phyloP scores from a whole-genome alignment of 2,113 vertebrate genomes.

The Pavo muticus region DNA sequence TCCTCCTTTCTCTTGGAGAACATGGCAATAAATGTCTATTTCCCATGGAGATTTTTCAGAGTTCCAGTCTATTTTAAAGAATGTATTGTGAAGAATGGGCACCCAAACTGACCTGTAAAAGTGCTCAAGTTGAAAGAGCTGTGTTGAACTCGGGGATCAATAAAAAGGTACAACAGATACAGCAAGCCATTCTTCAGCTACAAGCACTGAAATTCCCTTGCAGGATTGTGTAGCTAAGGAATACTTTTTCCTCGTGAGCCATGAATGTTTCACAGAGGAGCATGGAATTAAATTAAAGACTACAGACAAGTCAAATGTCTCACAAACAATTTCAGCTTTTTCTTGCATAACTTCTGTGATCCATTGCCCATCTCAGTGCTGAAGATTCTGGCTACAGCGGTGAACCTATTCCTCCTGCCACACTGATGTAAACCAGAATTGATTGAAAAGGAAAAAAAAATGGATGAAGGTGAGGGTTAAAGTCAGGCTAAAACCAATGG shows the following conservation, averaged over 20 bases:
- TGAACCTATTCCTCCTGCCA: background rate
- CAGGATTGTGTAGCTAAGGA: background rate
- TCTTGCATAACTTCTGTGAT: constrained; percentile 28
- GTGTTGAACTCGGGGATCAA: background rate
- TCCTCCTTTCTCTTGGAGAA: background rate
- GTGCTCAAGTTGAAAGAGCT: background rate
- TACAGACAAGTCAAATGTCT: constrained; percentile 1
- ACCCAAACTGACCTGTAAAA: background rate
- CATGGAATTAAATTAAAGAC: constrained; percentile 35
- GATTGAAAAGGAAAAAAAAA: constrained; percentile 1
- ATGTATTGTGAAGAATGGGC: background rate
- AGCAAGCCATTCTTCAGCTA: background rate
- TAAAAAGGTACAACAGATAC: background rate
- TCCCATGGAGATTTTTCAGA: constrained; percentile 8
- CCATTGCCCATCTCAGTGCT: background rate
- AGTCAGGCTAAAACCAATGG: background rate
- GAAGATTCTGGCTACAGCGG: background rate
- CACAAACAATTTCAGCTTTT: constrained; percentile 34
- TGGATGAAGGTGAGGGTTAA: background rate
- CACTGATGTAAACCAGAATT: background rate
- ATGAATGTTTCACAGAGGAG: constrained; percentile 7
- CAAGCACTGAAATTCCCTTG: background rate
- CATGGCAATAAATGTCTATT: constrained; percentile 6
- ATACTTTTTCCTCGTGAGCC: constrained; percentile 13
- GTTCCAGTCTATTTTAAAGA: constrained; percentile 21